These are phyloP conservation scores for Acipenser oxyrinchus DNA, from an alignment of 2,797 vertebrate species.

Conservation along the genomic window DNA sequence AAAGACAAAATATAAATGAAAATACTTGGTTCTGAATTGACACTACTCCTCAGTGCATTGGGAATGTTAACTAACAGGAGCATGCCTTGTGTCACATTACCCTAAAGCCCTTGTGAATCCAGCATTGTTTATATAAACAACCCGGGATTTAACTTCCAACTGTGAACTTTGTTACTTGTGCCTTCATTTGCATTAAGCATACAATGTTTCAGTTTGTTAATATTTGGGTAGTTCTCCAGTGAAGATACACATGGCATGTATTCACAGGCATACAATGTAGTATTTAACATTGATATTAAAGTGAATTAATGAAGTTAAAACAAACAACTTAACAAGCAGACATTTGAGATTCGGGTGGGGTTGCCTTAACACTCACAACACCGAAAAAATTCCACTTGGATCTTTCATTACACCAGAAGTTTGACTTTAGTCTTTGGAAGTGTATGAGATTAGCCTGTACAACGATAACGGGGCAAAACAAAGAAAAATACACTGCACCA, in stretches of 20 bases:
- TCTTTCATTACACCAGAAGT: too few species aligned
- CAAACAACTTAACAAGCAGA: not conserved
- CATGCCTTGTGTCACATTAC: too few species aligned
- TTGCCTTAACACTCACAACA: not conserved
- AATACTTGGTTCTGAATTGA: not conserved
- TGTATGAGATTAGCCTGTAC: not conserved
- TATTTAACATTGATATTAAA: too few species aligned
- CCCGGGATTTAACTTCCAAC: not conserved
- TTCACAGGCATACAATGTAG: too few species aligned
- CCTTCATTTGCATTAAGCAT: constrained; percentile 41
- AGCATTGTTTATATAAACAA: constrained; percentile 23
- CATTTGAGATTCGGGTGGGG: too few species aligned
- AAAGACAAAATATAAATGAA: constrained; percentile 3
- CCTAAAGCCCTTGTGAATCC: not conserved
- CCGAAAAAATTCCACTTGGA: too few species aligned
- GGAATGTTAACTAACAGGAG: not conserved
- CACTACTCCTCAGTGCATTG: not conserved
- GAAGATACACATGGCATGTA: too few species aligned
- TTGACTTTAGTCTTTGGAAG: too few species aligned
- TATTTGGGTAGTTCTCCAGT: too few species aligned
- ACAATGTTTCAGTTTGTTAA: too few species aligned
- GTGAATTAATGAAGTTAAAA: not conserved
- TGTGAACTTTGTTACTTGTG: not conserved
- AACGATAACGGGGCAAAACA: not conserved
- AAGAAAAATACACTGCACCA: not conserved